These are phyloP conservation scores for Tipula lateralis DNA, from an alignment of 2,888 invertebrate genomes.

Conservation along the genomic window DNA sequence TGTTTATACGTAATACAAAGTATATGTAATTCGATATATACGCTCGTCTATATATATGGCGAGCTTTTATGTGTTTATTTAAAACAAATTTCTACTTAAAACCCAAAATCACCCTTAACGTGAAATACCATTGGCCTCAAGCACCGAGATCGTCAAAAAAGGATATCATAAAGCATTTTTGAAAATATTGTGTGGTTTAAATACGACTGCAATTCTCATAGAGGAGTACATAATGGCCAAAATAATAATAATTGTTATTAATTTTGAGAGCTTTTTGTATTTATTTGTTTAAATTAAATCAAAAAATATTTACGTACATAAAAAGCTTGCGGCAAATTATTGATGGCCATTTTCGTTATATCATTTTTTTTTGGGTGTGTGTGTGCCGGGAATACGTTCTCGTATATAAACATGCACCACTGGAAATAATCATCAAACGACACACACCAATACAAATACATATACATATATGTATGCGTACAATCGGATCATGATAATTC, in stretches of 20 bases:
- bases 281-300: not conserved
- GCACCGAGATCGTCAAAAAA: too few species aligned
- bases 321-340: not conserved
- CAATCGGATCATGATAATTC: not conserved
- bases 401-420: not conserved
- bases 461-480: not conserved
- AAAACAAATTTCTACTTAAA: too few species aligned
- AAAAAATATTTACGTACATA: not conserved
- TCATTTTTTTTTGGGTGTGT: not conserved
- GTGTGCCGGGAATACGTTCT: not conserved
- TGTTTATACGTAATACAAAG: not conserved
- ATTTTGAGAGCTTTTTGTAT: not conserved
- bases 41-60: not conserved
- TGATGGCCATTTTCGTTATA: not conserved
- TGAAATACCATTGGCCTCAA: too few species aligned
- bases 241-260: too few species aligned
- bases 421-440: not conserved
- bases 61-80: not conserved
- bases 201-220: not conserved
- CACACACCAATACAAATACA: not conserved
- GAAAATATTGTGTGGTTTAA: too few species aligned
- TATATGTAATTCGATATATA: not conserved
- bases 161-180: too few species aligned
- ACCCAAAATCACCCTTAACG: too few species aligned
- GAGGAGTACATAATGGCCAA: too few species aligned